Conservation (phyloP, 2,113 vertebrate genomes). For the Gorsachius goisagi region DNA sequence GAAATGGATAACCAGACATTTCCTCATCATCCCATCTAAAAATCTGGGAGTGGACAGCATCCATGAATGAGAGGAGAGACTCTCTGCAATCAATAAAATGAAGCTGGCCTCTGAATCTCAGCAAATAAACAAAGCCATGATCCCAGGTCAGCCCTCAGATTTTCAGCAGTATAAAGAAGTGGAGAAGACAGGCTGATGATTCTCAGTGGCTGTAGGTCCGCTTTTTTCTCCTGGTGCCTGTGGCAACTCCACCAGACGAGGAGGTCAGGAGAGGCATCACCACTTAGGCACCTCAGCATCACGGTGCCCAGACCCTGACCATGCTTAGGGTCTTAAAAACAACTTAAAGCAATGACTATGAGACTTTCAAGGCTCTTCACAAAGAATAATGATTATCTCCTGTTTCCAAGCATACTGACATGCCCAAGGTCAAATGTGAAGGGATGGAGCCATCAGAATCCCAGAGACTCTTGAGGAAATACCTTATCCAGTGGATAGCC, state of each 20-base stretch:
- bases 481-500: neutral
- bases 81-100: neutral
- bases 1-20: constrained; percentile 70
- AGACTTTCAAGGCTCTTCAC: neutral
- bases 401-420: neutral
- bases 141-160: neutral
- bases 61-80: neutral
- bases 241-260: neutral
- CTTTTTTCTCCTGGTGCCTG: neutral
- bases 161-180: neutral
- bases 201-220: neutral
- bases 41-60: neutral
- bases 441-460: neutral
- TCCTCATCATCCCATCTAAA: constrained; percentile 58
- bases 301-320: neutral
- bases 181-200: neutral
- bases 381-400: neutral
- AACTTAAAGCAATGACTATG: neutral
- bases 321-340: neutral
- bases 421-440: neutral
- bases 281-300: neutral
- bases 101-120: neutral
- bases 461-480: neutral
- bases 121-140: neutral
- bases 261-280: neutral